These are phyloP conservation scores for Chirona hameri DNA, from an alignment of 2,888 invertebrate species.

Conservation along the genomic window DNA sequence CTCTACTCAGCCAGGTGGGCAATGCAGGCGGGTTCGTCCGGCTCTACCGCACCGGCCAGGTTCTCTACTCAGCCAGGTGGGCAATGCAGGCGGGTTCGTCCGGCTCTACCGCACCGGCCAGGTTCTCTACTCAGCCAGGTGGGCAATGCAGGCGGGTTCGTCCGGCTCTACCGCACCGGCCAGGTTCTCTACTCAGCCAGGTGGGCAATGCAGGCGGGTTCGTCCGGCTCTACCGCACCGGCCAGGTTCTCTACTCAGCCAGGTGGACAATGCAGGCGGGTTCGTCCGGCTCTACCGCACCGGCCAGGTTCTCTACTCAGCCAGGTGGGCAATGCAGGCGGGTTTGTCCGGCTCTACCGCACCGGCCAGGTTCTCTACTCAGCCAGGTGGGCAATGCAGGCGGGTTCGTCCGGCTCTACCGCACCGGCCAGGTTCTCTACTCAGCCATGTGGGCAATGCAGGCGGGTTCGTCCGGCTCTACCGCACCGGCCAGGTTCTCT, in stretches of 20 bases:
- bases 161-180: constrained; percentile 68
- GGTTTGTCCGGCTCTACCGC: constrained; percentile 77
- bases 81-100: too few relatives aligned
- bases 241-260: constrained; percentile 39
- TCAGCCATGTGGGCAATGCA: constrained; percentile 40
- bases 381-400: too few relatives aligned
- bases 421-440: constrained; percentile 46
- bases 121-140: constrained; percentile 40
- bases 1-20: constrained; percentile 39
- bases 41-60: constrained; percentile 60
- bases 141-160: too few relatives aligned
- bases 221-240: constrained; percentile 69
- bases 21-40: too few relatives aligned
- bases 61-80: constrained; percentile 40
- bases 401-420: constrained; percentile 77
- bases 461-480: constrained; percentile 79
- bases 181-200: constrained; percentile 39
- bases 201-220: too few relatives aligned
- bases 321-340: too few relatives aligned
- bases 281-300: constrained; percentile 75
- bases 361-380: constrained; percentile 39
- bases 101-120: constrained; percentile 64
- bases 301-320: constrained; percentile 39
- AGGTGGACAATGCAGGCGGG: too few relatives aligned
- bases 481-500: constrained; percentile 49